These are phyloP conservation scores for Pholis gunnellus DNA, from an alignment of 2,113 vertebrate species.

Conservation along the genomic window DNA sequence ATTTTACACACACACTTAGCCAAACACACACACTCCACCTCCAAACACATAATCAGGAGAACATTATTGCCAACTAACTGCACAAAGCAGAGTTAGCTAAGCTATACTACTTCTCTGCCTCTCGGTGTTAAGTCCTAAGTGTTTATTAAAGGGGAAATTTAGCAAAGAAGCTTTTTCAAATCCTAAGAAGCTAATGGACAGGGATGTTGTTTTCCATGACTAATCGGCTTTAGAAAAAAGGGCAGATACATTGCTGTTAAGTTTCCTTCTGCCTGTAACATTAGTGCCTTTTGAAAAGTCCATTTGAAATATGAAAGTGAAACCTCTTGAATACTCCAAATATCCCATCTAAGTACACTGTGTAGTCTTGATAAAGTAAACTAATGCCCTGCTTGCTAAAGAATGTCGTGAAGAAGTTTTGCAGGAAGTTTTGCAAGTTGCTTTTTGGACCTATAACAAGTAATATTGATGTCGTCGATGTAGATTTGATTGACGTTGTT, in stretches of 20 bases:
- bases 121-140: slow-evolving; percentile 73
- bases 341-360: neutral
- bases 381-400: neutral
- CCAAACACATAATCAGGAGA: slow-evolving; percentile 26
- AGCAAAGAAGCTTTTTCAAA: slow-evolving; percentile 76
- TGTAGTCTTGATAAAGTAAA: neutral
- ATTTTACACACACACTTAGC: neutral
- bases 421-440: neutral
- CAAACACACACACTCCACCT: neutral
- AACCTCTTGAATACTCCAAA: neutral
- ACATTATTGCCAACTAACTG: slow-evolving; percentile 44
- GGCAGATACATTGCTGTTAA: neutral
- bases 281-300: slow-evolving; percentile 9
- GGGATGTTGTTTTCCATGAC: slow-evolving; percentile 62
- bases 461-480: neutral
- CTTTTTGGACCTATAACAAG: neutral
- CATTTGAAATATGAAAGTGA: neutral
- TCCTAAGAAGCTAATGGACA: slow-evolving; percentile 65
- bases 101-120: slow-evolving; percentile 50
- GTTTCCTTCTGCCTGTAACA: slow-evolving; percentile 10
- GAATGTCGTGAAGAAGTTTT: neutral
- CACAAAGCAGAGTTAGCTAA: slow-evolving; percentile 56
- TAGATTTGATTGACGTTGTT: neutral
- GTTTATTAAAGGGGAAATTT: slow-evolving; percentile 77
- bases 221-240: slow-evolving; percentile 69